These are phyloP conservation scores for Pseudomyrmex flavicornis DNA, from an alignment of 1,140 invertebrate genomes.

Conservation along the genomic window DNA sequence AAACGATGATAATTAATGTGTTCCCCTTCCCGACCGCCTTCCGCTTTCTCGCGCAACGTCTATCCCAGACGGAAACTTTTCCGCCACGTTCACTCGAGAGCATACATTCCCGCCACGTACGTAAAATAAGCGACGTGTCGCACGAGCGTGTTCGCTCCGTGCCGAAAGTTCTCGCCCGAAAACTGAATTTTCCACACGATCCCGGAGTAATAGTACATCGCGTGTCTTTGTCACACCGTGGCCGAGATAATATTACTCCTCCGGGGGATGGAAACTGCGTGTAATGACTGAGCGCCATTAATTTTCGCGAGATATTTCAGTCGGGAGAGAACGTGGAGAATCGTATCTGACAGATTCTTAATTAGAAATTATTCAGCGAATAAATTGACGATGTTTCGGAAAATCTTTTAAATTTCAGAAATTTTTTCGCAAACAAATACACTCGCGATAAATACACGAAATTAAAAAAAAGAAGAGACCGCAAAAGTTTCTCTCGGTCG, in stretches of 20 bases:
- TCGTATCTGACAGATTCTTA: constrained; percentile 12
- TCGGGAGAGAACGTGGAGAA: neutral
- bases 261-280: neutral
- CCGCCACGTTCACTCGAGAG: constrained; percentile 4
- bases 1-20: constrained; percentile 64
- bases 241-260: constrained; percentile 48
- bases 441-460: too few relatives aligned
- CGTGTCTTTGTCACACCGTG: constrained; percentile 14
- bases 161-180: constrained; percentile 46
- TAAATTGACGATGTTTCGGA: neutral
- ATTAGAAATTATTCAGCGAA: constrained; percentile 21
- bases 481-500: too few relatives aligned
- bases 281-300: constrained; percentile 18
- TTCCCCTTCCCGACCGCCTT: neutral
- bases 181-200: constrained; percentile 61
- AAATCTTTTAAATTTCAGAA: neutral
- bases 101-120: constrained; percentile 60
- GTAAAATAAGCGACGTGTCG: constrained; percentile 62
- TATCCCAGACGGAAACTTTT: neutral
- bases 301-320: constrained; percentile 27
- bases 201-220: constrained; percentile 50
- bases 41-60: too few relatives aligned
- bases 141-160: constrained; percentile 40
- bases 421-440: too few relatives aligned
- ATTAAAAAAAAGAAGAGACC: too few relatives aligned